Conservation (phyloP, 2,113 vertebrate species). For the Zosterops borbonicus region DNA sequence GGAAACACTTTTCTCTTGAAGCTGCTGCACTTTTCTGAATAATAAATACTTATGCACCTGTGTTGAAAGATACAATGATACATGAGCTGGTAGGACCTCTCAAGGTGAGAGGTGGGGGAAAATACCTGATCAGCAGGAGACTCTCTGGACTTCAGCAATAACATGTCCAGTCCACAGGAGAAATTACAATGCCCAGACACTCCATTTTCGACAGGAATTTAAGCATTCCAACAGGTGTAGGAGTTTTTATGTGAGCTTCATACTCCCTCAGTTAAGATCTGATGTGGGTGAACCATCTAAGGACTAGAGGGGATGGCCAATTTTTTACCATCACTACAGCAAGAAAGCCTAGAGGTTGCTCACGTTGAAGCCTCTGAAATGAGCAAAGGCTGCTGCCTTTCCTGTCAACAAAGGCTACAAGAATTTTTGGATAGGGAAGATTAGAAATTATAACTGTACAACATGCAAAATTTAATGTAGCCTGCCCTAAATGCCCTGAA, state of each 20-base stretch:
- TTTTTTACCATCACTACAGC: neutral
- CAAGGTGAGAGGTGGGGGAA: neutral
- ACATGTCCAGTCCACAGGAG: neutral
- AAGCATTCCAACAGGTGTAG: neutral
- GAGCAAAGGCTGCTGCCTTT: neutral
- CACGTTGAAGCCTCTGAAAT: neutral
- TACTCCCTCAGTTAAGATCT: neutral
- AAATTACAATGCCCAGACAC: neutral
- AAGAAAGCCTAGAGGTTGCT: neutral
- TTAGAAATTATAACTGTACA: neutral
- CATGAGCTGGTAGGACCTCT: neutral
- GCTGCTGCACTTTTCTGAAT: neutral
- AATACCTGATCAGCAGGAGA: neutral
- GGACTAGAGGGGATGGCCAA: neutral
- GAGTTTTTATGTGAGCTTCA: neutral
- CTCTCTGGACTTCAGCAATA: neutral
- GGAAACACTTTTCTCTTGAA: neutral
- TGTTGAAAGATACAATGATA: neutral
- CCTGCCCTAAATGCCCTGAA: neutral
- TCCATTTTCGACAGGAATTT: neutral
- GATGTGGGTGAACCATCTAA: neutral
- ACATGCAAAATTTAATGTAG: neutral
- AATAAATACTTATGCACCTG: neutral
- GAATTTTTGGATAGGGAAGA: neutral
- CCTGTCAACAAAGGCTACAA: neutral